These are phyloP conservation scores for Aethina tumida DNA, from an alignment of 1,140 invertebrate species.

Conservation along the genomic window DNA sequence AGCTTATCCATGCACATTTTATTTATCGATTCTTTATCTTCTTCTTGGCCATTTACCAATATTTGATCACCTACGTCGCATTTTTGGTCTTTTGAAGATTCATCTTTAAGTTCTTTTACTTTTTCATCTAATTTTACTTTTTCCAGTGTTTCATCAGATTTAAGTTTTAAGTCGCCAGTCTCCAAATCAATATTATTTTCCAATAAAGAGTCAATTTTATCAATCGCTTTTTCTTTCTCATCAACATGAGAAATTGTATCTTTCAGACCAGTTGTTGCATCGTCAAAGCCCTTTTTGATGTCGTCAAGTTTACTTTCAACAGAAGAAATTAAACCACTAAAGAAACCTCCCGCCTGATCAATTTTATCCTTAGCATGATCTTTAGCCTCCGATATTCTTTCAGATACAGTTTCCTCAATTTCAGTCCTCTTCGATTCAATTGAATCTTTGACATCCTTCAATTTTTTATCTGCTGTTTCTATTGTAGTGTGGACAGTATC, in stretches of 20 bases:
- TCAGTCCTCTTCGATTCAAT: too few relatives aligned
- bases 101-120: constrained; percentile 3
- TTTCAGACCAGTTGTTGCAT: too few relatives aligned
- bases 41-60: neutral
- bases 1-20: too few relatives aligned
- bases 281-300: constrained; percentile 2
- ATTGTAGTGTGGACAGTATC: constrained; percentile 2
- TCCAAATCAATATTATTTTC: too few relatives aligned
- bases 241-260: too few relatives aligned
- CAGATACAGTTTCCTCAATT: constrained; percentile 2
- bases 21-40: constrained; percentile 2
- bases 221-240: too few relatives aligned
- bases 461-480: constrained; percentile 8
- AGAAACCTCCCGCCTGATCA: constrained; percentile 4
- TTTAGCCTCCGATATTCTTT: constrained; percentile 6
- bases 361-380: constrained; percentile 7
- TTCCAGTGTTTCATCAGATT: too few relatives aligned
- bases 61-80: neutral
- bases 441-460: constrained; percentile 7
- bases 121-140: constrained; percentile 3
- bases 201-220: too few relatives aligned
- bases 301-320: neutral
- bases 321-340: too few relatives aligned
- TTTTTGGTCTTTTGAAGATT: too few relatives aligned
- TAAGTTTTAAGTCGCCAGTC: too few relatives aligned